These are phyloP conservation scores for Drosophila atripex DNA, from an alignment of 2,888 invertebrate species.

Conservation along the genomic window DNA sequence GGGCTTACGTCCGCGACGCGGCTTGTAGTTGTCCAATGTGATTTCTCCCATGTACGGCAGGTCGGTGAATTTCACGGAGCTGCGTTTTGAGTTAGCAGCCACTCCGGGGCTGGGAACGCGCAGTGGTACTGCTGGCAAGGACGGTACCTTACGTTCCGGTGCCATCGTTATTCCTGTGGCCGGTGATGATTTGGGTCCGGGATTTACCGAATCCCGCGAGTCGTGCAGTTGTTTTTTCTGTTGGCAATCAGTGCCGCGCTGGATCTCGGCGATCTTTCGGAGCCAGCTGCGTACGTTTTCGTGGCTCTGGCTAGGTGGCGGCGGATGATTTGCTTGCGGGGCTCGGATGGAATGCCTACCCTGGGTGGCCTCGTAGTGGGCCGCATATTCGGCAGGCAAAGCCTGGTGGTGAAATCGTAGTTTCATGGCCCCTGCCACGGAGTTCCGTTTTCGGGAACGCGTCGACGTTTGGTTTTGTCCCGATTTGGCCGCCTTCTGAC, in stretches of 20 bases:
- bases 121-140: not conserved
- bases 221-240: slow-evolving; percentile 39
- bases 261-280: slow-evolving; percentile 89
- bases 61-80: slow-evolving; percentile 90
- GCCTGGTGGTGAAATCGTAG: slow-evolving; percentile 93
- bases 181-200: slow-evolving; percentile 2
- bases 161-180: slow-evolving; percentile 1
- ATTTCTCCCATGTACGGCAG: slow-evolving; percentile 97
- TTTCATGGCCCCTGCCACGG: slow-evolving; percentile 86
- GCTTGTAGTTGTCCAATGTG: slow-evolving; percentile 94
- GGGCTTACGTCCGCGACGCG: slow-evolving; percentile 93
- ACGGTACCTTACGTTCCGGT: not conserved
- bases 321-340: slow-evolving; percentile 69
- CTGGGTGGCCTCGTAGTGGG: slow-evolving; percentile 90
- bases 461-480: slow-evolving; percentile 11
- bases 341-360: slow-evolving; percentile 84
- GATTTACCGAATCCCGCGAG: not conserved
- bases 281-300: slow-evolving; percentile 90
- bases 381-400: slow-evolving; percentile 90
- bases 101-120: slow-evolving; percentile 8
- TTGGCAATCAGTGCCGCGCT: slow-evolving; percentile 83
- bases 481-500: slow-evolving; percentile 9
- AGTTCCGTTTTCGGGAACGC: slow-evolving; percentile 39
- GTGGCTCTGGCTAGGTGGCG: slow-evolving; percentile 84
- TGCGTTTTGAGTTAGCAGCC: slow-evolving; percentile 68